These are phyloP conservation scores for Sebastes taczanowskii DNA, from an alignment of 2,797 vertebrate genomes.

Conservation along the genomic window DNA sequence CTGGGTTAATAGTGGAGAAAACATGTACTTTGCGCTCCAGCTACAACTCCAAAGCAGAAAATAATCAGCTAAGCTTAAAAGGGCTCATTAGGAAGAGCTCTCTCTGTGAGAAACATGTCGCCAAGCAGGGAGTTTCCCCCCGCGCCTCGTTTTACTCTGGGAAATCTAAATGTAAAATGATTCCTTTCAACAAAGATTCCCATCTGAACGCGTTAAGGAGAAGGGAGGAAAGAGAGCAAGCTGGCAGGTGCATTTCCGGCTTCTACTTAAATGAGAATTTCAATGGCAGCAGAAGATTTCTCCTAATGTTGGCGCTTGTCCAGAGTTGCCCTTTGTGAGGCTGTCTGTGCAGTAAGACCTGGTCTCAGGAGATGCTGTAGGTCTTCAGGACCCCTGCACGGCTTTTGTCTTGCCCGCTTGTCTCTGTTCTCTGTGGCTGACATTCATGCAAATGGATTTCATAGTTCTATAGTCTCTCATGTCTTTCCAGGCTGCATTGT, in stretches of 20 bases:
- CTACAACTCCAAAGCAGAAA: constrained; percentile 49
- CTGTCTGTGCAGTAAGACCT: constrained; percentile 16
- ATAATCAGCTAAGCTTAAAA: constrained; percentile 53
- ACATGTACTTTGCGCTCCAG: constrained; percentile 35
- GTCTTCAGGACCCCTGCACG: constrained; percentile 17
- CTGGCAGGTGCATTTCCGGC: constrained; percentile 50
- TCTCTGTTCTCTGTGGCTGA: constrained; percentile 39
- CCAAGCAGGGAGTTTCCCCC: constrained; percentile 11
- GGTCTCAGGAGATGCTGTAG: constrained; percentile 22
- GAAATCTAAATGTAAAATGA: constrained; percentile 72
- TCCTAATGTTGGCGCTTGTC: constrained; percentile 48
- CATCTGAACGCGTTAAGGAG: constrained; percentile 51
- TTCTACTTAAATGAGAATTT: constrained; percentile 46
- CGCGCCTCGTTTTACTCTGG: constrained; percentile 43
- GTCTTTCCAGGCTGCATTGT: constrained; percentile 53
- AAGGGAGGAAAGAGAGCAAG: constrained; percentile 12
- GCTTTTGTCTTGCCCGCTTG: constrained; percentile 39
- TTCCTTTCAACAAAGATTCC: constrained; percentile 63
- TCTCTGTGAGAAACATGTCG: constrained; percentile 23
- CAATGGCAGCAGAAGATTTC: constrained; percentile 45
- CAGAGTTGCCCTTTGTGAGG: constrained; percentile 56
- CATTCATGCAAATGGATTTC: constrained; percentile 63
- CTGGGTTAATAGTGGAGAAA: constrained; percentile 68
- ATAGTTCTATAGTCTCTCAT: constrained; percentile 13
- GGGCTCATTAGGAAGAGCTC: constrained; percentile 52